These are phyloP conservation scores for Spheniscus humboldti DNA, from an alignment of 2,797 vertebrate species.

Conservation along the genomic window DNA sequence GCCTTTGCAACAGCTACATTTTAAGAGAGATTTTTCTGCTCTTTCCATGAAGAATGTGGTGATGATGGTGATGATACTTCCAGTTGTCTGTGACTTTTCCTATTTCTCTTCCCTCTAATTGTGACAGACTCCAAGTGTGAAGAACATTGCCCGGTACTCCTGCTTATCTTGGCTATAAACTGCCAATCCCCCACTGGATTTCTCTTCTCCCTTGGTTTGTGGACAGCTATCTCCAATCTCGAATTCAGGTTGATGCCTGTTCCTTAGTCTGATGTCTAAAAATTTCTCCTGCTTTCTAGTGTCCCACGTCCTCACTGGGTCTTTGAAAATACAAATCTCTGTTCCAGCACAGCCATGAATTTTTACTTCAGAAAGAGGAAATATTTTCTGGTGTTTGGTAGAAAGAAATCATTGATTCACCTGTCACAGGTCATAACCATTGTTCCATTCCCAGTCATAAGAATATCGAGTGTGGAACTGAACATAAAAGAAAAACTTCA, in stretches of 20 bases:
- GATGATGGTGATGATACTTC: not conserved
- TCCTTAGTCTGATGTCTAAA: not conserved
- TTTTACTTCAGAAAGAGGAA: constrained; percentile 25
- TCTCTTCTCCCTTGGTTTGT: not conserved
- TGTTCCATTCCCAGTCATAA: not conserved
- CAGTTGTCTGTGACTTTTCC: not conserved
- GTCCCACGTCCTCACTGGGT: not conserved
- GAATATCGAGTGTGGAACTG: not conserved
- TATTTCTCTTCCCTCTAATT: not conserved
- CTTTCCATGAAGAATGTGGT: not conserved
- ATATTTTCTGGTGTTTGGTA: not conserved
- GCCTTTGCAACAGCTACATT: not conserved
- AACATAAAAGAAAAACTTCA: not conserved
- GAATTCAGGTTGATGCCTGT: not conserved
- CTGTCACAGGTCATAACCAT: constrained; percentile 20
- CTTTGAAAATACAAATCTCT: not conserved
- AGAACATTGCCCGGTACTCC: not conserved
- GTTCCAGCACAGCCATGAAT: not conserved
- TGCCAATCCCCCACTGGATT: not conserved
- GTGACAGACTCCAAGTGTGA: not conserved
- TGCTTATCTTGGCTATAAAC: not conserved
- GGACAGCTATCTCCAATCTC: not conserved
- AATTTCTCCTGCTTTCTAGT: not conserved
- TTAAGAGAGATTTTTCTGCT: not conserved
- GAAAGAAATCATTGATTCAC: constrained; percentile 2